phyloP scores from a whole-genome alignment of 2,888 invertebrate species.

The Kryphioiulus occultus region DNA sequence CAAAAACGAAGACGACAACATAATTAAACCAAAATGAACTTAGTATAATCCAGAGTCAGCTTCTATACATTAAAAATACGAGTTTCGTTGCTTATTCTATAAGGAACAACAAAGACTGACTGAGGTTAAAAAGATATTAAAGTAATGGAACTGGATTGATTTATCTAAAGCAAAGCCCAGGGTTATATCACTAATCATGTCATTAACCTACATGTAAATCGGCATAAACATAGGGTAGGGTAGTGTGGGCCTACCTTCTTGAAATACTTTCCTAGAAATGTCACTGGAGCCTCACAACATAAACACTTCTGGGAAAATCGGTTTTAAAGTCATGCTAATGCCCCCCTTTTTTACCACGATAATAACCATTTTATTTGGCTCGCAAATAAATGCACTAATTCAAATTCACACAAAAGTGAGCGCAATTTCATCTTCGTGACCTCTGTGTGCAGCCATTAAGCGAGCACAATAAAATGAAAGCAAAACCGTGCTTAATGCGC shows the following conservation, averaged over 20 bases:
- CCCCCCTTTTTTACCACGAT: background rate
- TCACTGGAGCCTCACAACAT: slow-evolving; percentile 15
- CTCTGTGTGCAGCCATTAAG: background rate
- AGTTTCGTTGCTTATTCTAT: background rate
- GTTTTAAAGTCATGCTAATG: background rate
- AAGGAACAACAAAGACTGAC: background rate
- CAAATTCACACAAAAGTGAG: slow-evolving; percentile 19
- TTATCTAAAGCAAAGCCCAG: background rate
- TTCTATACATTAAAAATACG: background rate
- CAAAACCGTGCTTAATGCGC: slow-evolving; percentile 12
- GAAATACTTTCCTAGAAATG: background rate
- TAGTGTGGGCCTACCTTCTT: background rate
- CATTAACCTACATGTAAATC: slow-evolving; percentile 33
- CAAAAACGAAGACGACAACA: too few relatives aligned
- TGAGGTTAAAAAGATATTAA: background rate
- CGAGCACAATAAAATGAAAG: background rate
- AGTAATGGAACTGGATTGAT: background rate
- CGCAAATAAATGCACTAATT: background rate
- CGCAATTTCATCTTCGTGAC: background rate
- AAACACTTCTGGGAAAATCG: background rate
- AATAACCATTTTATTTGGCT: background rate
- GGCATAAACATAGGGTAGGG: background rate
- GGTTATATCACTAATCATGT: slow-evolving; percentile 21
- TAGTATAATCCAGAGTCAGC: too few relatives aligned
- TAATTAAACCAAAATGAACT: too few relatives aligned